Base-by-base conservation (phyloP, 2,797 vertebrate genomes). In the Onychomys torridus region DNA sequence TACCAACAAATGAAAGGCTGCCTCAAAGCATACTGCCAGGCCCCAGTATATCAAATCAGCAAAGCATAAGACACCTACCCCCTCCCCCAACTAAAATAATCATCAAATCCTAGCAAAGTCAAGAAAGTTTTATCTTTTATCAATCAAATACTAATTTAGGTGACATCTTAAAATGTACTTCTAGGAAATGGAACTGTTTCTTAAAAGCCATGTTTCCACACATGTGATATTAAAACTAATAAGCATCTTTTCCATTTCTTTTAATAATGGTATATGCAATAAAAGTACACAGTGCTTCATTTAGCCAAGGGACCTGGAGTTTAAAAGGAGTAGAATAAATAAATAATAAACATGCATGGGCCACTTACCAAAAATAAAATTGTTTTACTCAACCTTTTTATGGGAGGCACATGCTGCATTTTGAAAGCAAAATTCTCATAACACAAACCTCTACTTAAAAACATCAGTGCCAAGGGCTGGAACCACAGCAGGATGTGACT, bases 401-500 rank as follows among this genome's bases (percentile, higher is more conserved):
- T 49, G 57, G 93, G 96, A 96, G 91, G 91, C 25, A 4, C 73
- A 52, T n/a, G 82, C 29, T 94, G 57, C 63, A 90, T 88, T 96
- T 96, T 97, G 93, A 97, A 97, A 96, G 95, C 93, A 97, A 96
- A 96, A 90, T 92, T 97, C 96, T 95, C 92, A 55, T 96, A 97
- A 97, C 59, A 43, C 61, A 79, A 97, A 92, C 63, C 67, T 90
- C 96, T 82, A 88, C 84, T 97, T 97, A 82, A 97, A 97, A 97
- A 87, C 63, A 71, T 82, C 65, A n/a, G 19, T 91, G 52, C 65
- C 96, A 95, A 95, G 81, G 71, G 86, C 93, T 97, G 83, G 87
- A 95, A 93, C 43, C 52, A 25, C 12, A 55, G 79, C 83, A 95
- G 93, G 85, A 96, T 92, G 90, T 83, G 93, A 94, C 96, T 97